Evolutionary conservation across 2,888 invertebrate species (phyloP), one percentile per base, ranked within the genome.

Genomic region (Octonoba sinensis): DNA sequence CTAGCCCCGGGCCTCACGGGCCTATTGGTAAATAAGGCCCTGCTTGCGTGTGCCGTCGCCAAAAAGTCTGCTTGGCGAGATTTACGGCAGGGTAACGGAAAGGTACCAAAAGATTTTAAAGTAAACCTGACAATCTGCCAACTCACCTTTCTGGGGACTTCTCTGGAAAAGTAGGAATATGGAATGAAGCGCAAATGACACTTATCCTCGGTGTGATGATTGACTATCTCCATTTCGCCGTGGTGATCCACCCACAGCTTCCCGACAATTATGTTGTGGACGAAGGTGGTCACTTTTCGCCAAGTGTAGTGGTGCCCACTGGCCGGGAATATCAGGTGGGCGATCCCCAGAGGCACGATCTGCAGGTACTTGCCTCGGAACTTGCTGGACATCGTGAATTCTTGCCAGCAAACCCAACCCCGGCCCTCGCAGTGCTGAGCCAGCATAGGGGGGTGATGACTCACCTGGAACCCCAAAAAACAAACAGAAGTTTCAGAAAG

Each of bases 161-260:
- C 99, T 87, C 97, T 92, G 85, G 97, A 95, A 90, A 99, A 99
- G 91, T 99, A 99, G 84, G 97, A 97, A 90, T 99, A 99, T 24
- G 99, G 97, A 88, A 96, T 93, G 90, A 96, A 99, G 90, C 98
- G 99, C 86, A 99, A 92, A 88, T 96, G 95, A 89, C 99, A 99
- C 89, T 95, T 96, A 88, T 96, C 95, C 70, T 96, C 96, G 71
- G 93, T 92, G 60, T 93, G 93, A 84, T 95, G 93, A 88, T 98
- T 98, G 82, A 92, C 91, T 85, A 99, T 99, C 89, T 98, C 97
- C 96, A 97, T 99, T 88, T 99, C 99, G 62, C 99, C 99, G 88
- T 98, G 97, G 90, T 99, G 97, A 91, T 99, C 99, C 81, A 99
- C 97, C 99, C 99, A 99, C 86, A 99, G 91, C 90, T 96, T 97